Base-by-base conservation (phyloP, 2,797 vertebrate genomes). In the Poeciliopsis paucimaculata region DNA sequence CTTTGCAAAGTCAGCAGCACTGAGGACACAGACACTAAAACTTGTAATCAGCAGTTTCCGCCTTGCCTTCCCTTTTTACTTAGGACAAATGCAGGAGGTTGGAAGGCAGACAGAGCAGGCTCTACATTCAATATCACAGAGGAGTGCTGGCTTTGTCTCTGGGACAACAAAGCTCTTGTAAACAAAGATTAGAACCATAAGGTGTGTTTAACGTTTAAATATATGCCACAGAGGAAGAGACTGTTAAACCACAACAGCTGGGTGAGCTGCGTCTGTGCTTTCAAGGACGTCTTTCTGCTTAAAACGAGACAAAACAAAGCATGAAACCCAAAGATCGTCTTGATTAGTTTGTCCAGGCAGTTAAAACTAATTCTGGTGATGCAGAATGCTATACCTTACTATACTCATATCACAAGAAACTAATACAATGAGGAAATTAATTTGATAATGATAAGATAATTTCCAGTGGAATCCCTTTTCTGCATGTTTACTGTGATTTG, bases 131-230 rank as follows among this genome's bases (percentile, higher is more conserved):
- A 43, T 68, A 46, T 20, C 26, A 53, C 55, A 60, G 75, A 36
- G 31, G 28, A 34, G 39, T 57, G 46, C 53, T 10, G 51, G 47
- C 72, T 78, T 55, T 68, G 82, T 75, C 72, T 88, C 75, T 81
- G 68, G 53, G 60, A 45, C 82, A 51, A 85, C 77, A 78, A 87
- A 83, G 80, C 74, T 87, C 78, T 64, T 84, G 78, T 88, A 88
- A 86, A 90, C 89, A 85, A 75, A 82, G 86, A 87, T 82, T 80
- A 88, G 77, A 88, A 76, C 75, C 64, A 31, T 51, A 77, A 83
- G 68, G 81, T 72, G 79, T 87, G 84, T 80, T 77, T 36, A 75
- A 84, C n/a, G 43, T 53, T 80, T 83, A 79, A 88, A 83, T 79
- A 75, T 41, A 71, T 77, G 66, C 78, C 73, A 84, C 36, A 66